Percentiles rank a stretch among this genome's conserved stretches.
phyloP scores from a whole-genome alignment of 2,888 invertebrate genomes.

The Cosmorhoe ocellata region DNA sequence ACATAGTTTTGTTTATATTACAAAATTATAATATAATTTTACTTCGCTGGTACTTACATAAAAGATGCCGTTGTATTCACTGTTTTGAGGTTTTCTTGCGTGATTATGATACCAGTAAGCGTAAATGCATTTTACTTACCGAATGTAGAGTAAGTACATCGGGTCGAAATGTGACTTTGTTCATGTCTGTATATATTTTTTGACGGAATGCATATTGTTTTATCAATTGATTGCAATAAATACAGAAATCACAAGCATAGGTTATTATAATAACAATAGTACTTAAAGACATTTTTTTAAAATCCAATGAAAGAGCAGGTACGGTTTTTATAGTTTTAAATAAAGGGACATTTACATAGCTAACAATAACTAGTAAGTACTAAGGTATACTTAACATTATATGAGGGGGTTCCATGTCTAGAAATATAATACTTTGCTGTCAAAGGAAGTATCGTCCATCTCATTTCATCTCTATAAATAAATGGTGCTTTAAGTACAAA shows the following conservation, averaged over 20 bases:
- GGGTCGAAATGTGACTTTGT: constrained; percentile 16
- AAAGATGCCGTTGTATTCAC: constrained; percentile 8
- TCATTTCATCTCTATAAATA: no score
- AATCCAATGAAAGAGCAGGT: no score
- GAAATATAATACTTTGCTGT: no score
- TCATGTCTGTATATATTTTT: constrained; percentile 14
- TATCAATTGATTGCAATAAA: neutral
- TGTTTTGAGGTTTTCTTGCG: no score
- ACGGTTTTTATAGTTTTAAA: neutral
- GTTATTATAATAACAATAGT: constrained; percentile 9
- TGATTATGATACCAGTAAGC: constrained; percentile 21
- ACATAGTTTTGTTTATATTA: constrained; percentile 7
- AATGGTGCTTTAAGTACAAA: no score
- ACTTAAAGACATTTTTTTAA: constrained; percentile 1
- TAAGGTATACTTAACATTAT: no score
- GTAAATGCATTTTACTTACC: constrained; percentile 35
- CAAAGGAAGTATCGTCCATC: no score
- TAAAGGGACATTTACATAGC: no score
- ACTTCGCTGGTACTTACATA: constrained; percentile 2
- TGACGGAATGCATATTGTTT: constrained; percentile 18
- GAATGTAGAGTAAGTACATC: constrained; percentile 14
- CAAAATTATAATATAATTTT: constrained; percentile 5
- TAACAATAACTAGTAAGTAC: no score
- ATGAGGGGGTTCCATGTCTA: no score
- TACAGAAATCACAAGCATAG: constrained; percentile 15